Conservation (phyloP, 2,888 invertebrate genomes). For the Alloplasta piceator region DNA sequence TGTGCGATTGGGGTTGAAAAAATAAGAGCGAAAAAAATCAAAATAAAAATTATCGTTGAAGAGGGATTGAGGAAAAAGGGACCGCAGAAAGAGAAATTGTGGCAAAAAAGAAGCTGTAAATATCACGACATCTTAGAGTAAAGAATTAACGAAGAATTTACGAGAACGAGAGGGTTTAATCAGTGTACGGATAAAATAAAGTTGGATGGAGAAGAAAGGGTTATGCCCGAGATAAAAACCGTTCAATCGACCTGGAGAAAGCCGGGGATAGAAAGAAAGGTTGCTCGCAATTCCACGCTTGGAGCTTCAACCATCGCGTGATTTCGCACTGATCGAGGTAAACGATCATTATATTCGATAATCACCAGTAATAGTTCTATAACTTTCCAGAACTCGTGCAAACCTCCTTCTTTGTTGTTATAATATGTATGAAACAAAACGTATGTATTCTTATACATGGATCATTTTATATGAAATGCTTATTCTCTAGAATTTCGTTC, state of each 20-base stretch:
- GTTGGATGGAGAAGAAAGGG: conserved; percentile 1
- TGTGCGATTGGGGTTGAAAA: not conserved
- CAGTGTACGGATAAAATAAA: not conserved
- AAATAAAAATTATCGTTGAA: conserved; percentile 9
- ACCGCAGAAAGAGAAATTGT: conserved; percentile 3
- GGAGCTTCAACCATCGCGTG: not conserved
- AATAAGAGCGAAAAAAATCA: conserved; percentile 14
- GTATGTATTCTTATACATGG: too few relatives aligned
- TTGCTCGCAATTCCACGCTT: not conserved
- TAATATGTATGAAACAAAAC: too few relatives aligned
- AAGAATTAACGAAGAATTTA: conserved; percentile 1
- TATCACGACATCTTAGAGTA: conserved; percentile 12
- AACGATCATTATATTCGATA: conserved; percentile 61
- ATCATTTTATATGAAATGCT: too few relatives aligned
- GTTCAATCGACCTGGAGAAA: not conserved
- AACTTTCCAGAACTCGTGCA: conserved; percentile 28
- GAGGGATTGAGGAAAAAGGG: conserved; percentile 8
- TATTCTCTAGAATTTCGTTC: too few relatives aligned
- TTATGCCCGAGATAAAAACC: not conserved
- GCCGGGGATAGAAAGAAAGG: conserved; percentile 17
- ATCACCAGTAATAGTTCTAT: conserved; percentile 44
- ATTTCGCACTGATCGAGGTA: conserved; percentile 49
- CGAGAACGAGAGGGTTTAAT: not conserved
- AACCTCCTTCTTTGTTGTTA: not conserved
- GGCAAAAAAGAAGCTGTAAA: not conserved